Evolutionary conservation across 53 echinoderm and acorn worm species (phyloP), one percentile per base, ranked within the genome.

Genomic region (Luidia sarsii): DNA sequence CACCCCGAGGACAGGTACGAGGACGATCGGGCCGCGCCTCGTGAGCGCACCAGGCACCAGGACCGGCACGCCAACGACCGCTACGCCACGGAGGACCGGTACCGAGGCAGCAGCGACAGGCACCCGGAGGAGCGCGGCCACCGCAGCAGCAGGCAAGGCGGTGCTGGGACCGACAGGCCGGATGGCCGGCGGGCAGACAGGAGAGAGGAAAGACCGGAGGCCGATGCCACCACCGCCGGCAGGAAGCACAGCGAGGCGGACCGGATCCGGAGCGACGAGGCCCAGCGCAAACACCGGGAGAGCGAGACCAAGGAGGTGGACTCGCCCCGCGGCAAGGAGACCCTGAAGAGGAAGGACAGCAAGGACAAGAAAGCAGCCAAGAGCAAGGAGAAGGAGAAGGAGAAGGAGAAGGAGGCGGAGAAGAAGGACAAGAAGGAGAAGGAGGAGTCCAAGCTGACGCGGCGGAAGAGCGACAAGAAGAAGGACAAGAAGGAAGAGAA

Each of bases 211-310:
- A 30, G 70, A 56, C 62, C 64, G 27, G 52, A 70, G 59, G 63
- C 35, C n/a, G 48, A 84, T 31, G 23, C 45, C 20, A 25, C 49
- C 24, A 67, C 59, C 20, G 54, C 79, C 48, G n/a, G n/a, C 29
- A 86, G 52, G 30, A 83, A 59, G 29, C 70, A 83, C 79, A 84
- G 30, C 35, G 84, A 33, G 29, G 59, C 75, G 36, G 84, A 36
- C 16, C 67, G 43, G 81, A 39, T 41, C 10, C 70, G 66, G 31
- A 65, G 63, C 70, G 68, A 68, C 43, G 77, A 67, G 33, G 62
- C 18, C n/a, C 48, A 23, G 21, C 85, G 55, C 35, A 85, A 24
- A 67, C 70, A 39, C 14, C 23, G 31, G 41, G 73, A 86, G 30
- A 80, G 51, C 29, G 64, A 67, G 45, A 48, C 68, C 34, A 21